Conservation (phyloP, 1,140 invertebrate species). For the Ruditapes philippinarum region DNA sequence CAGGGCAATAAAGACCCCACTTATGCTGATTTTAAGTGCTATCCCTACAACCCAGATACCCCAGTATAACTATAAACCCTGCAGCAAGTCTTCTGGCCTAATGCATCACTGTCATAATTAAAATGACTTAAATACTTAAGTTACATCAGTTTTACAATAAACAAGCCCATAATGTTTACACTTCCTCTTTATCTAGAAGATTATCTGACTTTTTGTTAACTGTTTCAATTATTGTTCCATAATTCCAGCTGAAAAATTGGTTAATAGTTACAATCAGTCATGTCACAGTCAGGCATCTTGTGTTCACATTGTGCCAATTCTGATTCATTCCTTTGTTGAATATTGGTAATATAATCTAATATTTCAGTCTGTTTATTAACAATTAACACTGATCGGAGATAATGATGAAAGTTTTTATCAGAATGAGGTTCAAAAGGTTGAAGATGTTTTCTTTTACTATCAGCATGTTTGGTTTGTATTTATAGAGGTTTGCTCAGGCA, state of each 20-base stretch:
- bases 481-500: background rate
- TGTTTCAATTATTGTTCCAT: background rate
- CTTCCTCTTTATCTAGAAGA: too few relatives aligned
- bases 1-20: too few relatives aligned
- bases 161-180: too few relatives aligned
- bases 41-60: too few relatives aligned
- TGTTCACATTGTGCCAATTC: too few relatives aligned
- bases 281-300: background rate
- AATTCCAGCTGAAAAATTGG: background rate
- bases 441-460: conserved; percentile 18
- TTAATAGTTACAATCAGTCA: too few relatives aligned
- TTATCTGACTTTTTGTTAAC: background rate
- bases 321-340: background rate
- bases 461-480: background rate
- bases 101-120: too few relatives aligned
- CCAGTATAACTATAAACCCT: too few relatives aligned
- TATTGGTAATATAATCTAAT: background rate
- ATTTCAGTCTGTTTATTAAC: background rate
- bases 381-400: background rate
- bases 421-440: conserved; percentile 18
- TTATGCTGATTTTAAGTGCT: too few relatives aligned
- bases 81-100: too few relatives aligned
- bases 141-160: too few relatives aligned
- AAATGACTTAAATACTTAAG: too few relatives aligned
- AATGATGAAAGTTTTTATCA: background rate